A percentile compares a stretch with the other conserved stretches of the same genome.
Evolutionary conservation across 1,140 invertebrate species (phyloP).

Genomic region (Leptopilina boulardi): DNA sequence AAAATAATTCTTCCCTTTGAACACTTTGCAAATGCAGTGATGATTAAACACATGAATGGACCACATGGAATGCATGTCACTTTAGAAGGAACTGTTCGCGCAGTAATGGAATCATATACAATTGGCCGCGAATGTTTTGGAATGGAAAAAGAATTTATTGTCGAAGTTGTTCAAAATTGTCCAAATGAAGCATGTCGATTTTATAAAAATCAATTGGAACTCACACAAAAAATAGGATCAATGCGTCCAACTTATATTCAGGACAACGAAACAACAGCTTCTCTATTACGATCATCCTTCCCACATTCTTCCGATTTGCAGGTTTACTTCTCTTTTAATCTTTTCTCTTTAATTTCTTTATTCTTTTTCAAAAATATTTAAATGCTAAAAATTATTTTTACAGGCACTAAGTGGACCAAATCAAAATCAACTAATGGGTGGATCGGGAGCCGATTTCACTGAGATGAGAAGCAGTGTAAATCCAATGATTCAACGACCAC

Average conservation of each 20-base stretch:
- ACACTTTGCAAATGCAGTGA: slow-evolving; percentile 92
- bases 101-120: slow-evolving; percentile 90
- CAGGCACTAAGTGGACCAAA: slow-evolving; percentile 64
- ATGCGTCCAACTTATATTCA: slow-evolving; percentile 71
- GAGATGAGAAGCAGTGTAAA: slow-evolving; percentile 67
- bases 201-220: slow-evolving; percentile 89
- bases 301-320: slow-evolving; percentile 70
- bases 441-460: slow-evolving; percentile 65
- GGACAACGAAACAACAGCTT: slow-evolving; percentile 70
- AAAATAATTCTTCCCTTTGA: slow-evolving; percentile 92
- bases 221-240: slow-evolving; percentile 78
- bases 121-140: slow-evolving; percentile 91
- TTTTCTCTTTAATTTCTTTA: background rate
- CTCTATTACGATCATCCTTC: slow-evolving; percentile 68
- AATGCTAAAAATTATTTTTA: background rate
- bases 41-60: slow-evolving; percentile 92
- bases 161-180: slow-evolving; percentile 91
- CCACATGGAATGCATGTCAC: slow-evolving; percentile 89
- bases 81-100: slow-evolving; percentile 86
- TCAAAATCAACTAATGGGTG: slow-evolving; percentile 65
- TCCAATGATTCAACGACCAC: slow-evolving; percentile 72
- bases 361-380: background rate
- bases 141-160: slow-evolving; percentile 92
- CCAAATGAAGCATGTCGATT: slow-evolving; percentile 90
- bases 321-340: slow-evolving; percentile 14